Evolutionary conservation across 2,888 invertebrate species (phyloP), one percentile per base, ranked within the genome.

Genomic region (Lasius platythorax): DNA sequence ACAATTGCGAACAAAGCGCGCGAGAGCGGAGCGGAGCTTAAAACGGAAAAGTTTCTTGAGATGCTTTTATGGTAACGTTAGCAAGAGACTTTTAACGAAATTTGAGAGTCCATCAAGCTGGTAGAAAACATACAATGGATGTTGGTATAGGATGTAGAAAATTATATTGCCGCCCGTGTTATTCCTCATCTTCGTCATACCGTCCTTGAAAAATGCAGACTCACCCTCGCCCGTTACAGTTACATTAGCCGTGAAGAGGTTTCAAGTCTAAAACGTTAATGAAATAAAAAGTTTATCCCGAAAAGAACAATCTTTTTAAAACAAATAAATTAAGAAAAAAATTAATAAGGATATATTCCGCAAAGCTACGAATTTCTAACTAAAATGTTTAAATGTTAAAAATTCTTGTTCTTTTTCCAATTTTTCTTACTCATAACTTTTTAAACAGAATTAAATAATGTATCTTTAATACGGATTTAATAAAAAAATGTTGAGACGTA

Each of bases 101-200:
- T 91, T 92, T 89, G 91, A 93, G 92, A 93, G 91, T 92, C 91
- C 92, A 91, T 92, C 90, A 85, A 84, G 78, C 76, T 66, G 74
- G 67, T 85, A 83, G 76, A 85, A 84, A 84, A 87, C 84, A 79
- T 79, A 84, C 78, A 78, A 79, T 68, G 84, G 76, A 82, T 82
- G 72, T 86, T 85, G 86, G 78, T 70, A 86, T 66, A 67, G 84
- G 70, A 85, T 74, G 82, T 85, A 61, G 37, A 58, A 91, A 91
- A 89, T 89, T 87, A 87, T 84, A 86, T 89, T 87, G 85, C 87
- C 85, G 85, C 78, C 85, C 83, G 56, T 83, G 87, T 86, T 87
- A 72, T 78, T 72, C 50, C 40, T 82, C 82, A 79, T 79, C 64
- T 75, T 76, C 75, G 85, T 88, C 86, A 87, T 8, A n/a, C 40